Percentiles rank a stretch among this genome's conserved stretches.
Conservation (phyloP, 2,888 invertebrate genomes). For the Epicampocera succincta region DNA sequence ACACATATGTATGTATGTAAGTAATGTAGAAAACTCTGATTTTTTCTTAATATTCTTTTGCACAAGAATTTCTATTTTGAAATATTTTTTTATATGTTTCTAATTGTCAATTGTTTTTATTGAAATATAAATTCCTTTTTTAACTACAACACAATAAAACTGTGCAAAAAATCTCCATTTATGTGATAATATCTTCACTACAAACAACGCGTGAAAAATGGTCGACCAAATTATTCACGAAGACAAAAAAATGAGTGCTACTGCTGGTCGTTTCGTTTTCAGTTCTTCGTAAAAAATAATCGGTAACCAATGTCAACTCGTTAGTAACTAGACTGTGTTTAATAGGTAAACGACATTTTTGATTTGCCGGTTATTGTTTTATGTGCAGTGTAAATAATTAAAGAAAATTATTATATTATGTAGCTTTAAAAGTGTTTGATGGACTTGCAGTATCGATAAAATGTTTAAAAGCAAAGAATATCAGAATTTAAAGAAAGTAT, state of each 20-base stretch:
- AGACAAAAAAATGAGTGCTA: conserved; percentile 51
- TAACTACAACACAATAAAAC: conserved; percentile 52
- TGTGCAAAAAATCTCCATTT: conserved; percentile 52
- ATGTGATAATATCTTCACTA: conserved; percentile 64
- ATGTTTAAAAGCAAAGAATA: no score
- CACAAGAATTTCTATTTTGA: neutral
- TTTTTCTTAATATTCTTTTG: conserved; percentile 40
- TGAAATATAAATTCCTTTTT: conserved; percentile 53
- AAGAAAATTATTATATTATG: no score
- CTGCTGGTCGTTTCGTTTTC: conserved; percentile 30
- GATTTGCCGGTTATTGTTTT: neutral
- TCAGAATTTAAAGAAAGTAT: no score
- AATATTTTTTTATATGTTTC: conserved; percentile 34
- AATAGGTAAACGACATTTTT: conserved; percentile 17
- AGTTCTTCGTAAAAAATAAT: conserved; percentile 21
- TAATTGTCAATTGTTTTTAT: conserved; percentile 64
- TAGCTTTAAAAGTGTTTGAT: no score
- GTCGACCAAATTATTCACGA: conserved; percentile 64
- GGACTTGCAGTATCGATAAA: no score
- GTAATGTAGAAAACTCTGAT: conserved; percentile 40
- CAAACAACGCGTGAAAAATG: conserved; percentile 66
- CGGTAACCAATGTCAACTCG: conserved; percentile 38
- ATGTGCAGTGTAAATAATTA: no score
- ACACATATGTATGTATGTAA: conserved; percentile 34
- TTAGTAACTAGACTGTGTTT: conserved; percentile 42